Evolutionary conservation across 2,113 vertebrate species (phyloP).

Genomic region (Phalacrocorax aristotelis): DNA sequence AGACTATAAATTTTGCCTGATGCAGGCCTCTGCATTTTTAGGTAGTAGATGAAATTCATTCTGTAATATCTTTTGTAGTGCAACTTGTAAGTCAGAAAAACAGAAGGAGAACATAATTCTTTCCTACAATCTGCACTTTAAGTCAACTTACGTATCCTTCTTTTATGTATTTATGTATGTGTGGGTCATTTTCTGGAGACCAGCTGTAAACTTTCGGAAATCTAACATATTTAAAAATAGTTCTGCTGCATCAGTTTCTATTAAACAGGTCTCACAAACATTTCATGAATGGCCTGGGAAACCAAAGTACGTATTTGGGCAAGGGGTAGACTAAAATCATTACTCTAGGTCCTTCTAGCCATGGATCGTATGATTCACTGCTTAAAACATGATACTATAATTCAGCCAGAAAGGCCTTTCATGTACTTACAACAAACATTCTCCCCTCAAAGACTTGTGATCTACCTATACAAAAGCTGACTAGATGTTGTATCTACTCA

Average conservation of each 20-base stretch:
- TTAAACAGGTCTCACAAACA: neutral
- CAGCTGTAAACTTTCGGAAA: neutral
- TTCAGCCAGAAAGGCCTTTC: slow-evolving; percentile 28
- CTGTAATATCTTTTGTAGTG: slow-evolving; percentile 51
- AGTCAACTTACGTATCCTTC: slow-evolving; percentile 72
- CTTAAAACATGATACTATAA: neutral
- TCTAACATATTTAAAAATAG: slow-evolving; percentile 18
- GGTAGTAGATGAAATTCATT: slow-evolving; percentile 51
- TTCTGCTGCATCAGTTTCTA: neutral
- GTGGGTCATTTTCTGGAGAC: slow-evolving; percentile 59
- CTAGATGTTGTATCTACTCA: slow-evolving; percentile 42
- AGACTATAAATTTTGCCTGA: slow-evolving; percentile 31
- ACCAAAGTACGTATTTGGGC: accelerated
- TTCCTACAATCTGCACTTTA: slow-evolving; percentile 77
- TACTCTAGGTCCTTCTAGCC: neutral
- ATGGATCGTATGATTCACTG: neutral
- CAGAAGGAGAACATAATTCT: slow-evolving; percentile 80
- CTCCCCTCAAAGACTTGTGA: neutral
- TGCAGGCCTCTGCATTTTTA: slow-evolving; percentile 31
- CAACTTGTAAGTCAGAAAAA: slow-evolving; percentile 75
- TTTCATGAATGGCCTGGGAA: neutral
- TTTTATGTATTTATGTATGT: slow-evolving; percentile 75
- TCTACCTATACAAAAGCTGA: slow-evolving; percentile 4
- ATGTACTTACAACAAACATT: slow-evolving; percentile 1
- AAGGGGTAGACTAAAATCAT: neutral